Base-by-base conservation (phyloP, 2,888 invertebrate species). In the Watsonalla binaria region DNA sequence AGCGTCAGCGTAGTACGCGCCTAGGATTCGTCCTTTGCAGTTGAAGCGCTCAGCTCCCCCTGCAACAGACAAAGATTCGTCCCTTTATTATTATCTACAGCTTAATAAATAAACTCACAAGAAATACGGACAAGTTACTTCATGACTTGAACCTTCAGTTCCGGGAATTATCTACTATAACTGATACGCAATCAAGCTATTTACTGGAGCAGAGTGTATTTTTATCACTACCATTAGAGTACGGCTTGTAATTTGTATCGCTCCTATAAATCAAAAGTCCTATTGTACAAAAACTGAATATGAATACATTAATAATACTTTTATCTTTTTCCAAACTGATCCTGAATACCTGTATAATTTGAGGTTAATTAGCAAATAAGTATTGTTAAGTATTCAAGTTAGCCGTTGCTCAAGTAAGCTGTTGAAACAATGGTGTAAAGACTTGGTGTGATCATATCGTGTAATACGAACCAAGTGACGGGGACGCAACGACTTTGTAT, bases 1-100 rank as follows among this genome's bases (percentile, higher is more conserved):
- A 5, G 94, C 93, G 85, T 97, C 96, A 45, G 96, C 96, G 80
- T 97, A 97, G 84, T 97, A 97, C 46, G 96, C 96, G 60, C 97
- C 97, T 53, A 96, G 92, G 74, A 96, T 96, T 80, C 96, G 96
- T 66, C 94, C 95, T 74, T 95, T 93, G 82, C 97, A 97, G 72
- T 94, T 93, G 87, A 97, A 97, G 68, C 93, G 76, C 87, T 64
- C 94, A 92, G 80, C 88, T 75, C 84, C 84, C 72, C 87, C 90
- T 90, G 76, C 45, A 54, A 45, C 51, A 50, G 49, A 52, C 9
- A 49, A 13, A 8, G 8, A 7, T 48, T 6, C n/a, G 5, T 35
- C 7, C 5, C 7, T 37, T 37, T 37, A 37, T 37, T 37, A 7
- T 37, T 37, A 37, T 37, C 24, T 24, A 24, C 24, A 24, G 4